Conservation (phyloP, 53 echinoderm and acorn worm species). For the Paelopatides confundens region DNA sequence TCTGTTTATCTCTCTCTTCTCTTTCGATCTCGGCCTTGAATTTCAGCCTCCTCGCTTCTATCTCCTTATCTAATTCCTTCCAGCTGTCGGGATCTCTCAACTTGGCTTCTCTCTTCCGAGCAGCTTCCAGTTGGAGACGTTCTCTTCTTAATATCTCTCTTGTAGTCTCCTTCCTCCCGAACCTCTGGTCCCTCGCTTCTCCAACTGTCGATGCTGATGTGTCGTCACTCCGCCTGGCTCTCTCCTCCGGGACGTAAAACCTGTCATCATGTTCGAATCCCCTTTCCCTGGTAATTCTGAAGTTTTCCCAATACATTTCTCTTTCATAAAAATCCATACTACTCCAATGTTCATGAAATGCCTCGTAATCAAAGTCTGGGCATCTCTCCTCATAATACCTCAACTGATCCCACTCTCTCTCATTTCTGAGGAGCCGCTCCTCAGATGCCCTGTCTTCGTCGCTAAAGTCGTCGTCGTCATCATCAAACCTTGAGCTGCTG, state of each 20-base stretch:
- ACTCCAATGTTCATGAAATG: conserved; percentile 42
- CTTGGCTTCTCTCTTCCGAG: conserved; percentile 21
- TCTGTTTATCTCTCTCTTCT: conserved; percentile 33
- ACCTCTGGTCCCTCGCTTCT: neutral
- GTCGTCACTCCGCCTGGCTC: neutral
- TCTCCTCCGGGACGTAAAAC: conserved; percentile 22
- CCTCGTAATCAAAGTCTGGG: conserved; percentile 44
- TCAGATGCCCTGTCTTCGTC: neutral
- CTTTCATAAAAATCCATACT: conserved; percentile 42
- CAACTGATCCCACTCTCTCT: conserved; percentile 48
- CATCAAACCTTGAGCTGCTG: neutral
- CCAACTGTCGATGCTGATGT: neutral
- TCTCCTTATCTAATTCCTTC: conserved; percentile 45
- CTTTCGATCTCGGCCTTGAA: conserved; percentile 42
- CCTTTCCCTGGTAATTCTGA: neutral
- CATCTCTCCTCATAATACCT: conserved; percentile 12
- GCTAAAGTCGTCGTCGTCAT: neutral
- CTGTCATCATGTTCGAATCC: conserved; percentile 39
- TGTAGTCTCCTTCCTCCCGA: conserved; percentile 24
- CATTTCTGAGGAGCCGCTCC: neutral
- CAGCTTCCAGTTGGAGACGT: conserved; percentile 21
- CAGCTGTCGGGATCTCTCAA: conserved; percentile 39
- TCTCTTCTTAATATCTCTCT: conserved; percentile 27
- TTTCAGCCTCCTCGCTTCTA: conserved; percentile 30
- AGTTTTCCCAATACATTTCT: conserved; percentile 50